phyloP scores from a whole-genome alignment of 2,888 invertebrate species.

The Polia nebulosa region DNA sequence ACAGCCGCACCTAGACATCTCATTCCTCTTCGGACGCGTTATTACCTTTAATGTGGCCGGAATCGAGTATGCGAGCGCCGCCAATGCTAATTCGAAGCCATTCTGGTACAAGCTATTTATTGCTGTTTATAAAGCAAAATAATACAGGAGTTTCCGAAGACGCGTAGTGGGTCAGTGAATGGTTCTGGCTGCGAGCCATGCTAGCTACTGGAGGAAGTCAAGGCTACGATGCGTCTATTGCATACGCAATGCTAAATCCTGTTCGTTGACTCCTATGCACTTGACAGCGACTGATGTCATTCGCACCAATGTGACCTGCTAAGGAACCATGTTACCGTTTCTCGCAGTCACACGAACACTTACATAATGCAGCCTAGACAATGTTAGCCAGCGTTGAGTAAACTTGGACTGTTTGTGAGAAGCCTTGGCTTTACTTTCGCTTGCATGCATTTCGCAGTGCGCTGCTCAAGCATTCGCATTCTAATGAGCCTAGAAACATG shows the following conservation, averaged over 20 bases:
- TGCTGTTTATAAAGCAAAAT: conserved; percentile 64
- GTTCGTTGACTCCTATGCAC: conserved; percentile 88
- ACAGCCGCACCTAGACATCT: conserved; percentile 60
- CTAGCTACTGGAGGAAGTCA: conserved; percentile 82
- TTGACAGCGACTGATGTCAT: conserved; percentile 89
- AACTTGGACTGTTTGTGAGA: conserved; percentile 79
- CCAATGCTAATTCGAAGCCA: conserved; percentile 48
- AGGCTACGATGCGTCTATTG: conserved; percentile 83
- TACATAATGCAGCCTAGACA: conserved; percentile 87
- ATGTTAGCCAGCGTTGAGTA: conserved; percentile 75
- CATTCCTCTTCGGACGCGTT: conserved; percentile 56
- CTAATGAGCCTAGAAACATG: conserved; percentile 70
- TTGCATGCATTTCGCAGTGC: conserved; percentile 73
- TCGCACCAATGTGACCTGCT: conserved; percentile 88
- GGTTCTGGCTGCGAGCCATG: conserved; percentile 85
- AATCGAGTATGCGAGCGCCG: conserved; percentile 53
- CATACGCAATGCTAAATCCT: conserved; percentile 88
- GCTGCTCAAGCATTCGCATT: conserved; percentile 76
- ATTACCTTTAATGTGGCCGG: conserved; percentile 52
- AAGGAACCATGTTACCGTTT: conserved; percentile 88
- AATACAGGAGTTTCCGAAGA: conserved; percentile 76
- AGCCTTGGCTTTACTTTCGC: conserved; percentile 84
- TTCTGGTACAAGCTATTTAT: conserved; percentile 48
- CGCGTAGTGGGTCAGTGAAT: conserved; percentile 84
- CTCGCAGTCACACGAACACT: conserved; percentile 84